A percentile compares a stretch with the other conserved stretches of the same genome.
These are phyloP conservation scores for Austrolebias charrua DNA, from an alignment of 2,797 vertebrate species.

Conservation along the genomic window DNA sequence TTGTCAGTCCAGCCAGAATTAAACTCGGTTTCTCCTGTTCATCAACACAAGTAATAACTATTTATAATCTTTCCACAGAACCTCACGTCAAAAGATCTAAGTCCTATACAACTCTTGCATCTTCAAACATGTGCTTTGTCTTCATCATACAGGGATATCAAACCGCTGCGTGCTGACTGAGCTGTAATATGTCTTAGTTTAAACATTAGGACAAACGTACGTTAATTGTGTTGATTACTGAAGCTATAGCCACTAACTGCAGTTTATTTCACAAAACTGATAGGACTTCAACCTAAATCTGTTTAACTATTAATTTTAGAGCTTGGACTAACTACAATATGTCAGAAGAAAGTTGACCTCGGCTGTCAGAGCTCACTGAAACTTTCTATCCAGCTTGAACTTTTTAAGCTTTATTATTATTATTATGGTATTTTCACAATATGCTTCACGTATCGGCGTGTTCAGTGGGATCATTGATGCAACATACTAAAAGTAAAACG, in stretches of 20 bases:
- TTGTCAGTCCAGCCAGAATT: no score
- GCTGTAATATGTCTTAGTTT: constrained; percentile 36
- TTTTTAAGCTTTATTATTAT: constrained; percentile 19
- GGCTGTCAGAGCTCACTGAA: constrained; percentile 15
- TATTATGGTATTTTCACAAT: constrained; percentile 1
- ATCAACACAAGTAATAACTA: no score
- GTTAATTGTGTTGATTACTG: constrained; percentile 12
- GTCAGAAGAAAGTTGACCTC: constrained; percentile 16
- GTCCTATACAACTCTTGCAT: constrained; percentile 29
- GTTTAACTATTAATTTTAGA: constrained; percentile 8
- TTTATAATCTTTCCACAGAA: no score
- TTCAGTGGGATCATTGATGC: constrained; percentile 48
- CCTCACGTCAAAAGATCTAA: not conserved
- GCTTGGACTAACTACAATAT: constrained; percentile 3
- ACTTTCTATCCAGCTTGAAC: constrained; percentile 5
- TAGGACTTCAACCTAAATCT: constrained; percentile 7
- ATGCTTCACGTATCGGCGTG: constrained; percentile 9
- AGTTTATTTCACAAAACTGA: constrained; percentile 5
- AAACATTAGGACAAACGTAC: constrained; percentile 15
- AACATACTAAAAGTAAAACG: not conserved
- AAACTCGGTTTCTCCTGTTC: no score
- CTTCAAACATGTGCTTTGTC: constrained; percentile 19
- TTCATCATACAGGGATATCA: constrained; percentile 18
- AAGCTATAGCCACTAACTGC: constrained; percentile 1
- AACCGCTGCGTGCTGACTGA: constrained; percentile 17